Evolutionary conservation across 2,888 invertebrate species (phyloP).

Genomic region (Scaptomyza parva): DNA sequence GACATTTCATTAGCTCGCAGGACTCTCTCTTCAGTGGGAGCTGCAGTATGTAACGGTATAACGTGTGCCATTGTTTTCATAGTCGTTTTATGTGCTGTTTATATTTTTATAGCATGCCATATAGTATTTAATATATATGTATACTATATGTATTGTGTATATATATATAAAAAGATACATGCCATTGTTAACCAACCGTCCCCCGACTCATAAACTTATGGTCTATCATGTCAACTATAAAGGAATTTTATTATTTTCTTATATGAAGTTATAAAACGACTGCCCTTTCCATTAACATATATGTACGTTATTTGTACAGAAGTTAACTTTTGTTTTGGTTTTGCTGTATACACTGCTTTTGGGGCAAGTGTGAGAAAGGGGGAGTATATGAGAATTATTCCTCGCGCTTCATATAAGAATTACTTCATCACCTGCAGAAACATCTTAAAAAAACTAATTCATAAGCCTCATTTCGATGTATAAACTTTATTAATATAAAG

Average conservation of each 20-base stretch:
- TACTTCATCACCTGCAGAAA: no score
- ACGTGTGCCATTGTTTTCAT: constrained; percentile 80
- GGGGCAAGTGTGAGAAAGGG: no score
- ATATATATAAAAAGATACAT: constrained; percentile 52
- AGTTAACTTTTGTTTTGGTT: constrained; percentile 20
- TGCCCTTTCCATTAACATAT: constrained; percentile 18
- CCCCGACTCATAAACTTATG: constrained; percentile 33
- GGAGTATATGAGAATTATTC: no score
- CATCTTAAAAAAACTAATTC: no score
- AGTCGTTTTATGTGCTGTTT: constrained; percentile 80
- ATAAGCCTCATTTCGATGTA: no score
- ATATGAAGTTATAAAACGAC: constrained; percentile 66
- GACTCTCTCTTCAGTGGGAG: constrained; percentile 3
- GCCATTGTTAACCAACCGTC: constrained; percentile 45
- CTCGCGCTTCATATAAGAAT: no score
- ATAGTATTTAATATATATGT: constrained; percentile 78
- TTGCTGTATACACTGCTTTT: constrained; percentile 2
- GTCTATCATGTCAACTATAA: constrained; percentile 77
- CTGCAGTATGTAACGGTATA: constrained; percentile 31
- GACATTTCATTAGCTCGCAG: constrained; percentile 75
- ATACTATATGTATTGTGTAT: constrained; percentile 30
- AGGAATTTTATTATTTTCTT: constrained; percentile 71
- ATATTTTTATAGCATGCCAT: constrained; percentile 79
- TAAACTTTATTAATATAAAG: no score
- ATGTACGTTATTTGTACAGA: not conserved